Base-by-base conservation (phyloP, 2,113 vertebrate species). In the Osmerus eperlanus region DNA sequence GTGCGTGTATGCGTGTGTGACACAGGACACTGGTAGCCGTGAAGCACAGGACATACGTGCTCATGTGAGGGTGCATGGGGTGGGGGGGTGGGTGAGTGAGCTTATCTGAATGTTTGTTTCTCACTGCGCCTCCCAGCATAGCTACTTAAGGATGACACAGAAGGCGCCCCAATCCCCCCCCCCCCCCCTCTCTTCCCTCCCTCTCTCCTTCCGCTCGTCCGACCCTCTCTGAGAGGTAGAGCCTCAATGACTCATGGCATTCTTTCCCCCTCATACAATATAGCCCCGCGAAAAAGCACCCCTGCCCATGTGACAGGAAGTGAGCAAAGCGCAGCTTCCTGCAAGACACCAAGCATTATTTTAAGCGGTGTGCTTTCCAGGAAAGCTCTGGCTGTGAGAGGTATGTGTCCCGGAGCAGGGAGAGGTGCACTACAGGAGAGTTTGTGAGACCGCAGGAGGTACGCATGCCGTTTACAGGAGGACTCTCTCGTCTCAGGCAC, bases 21-120 rank as follows among this genome's bases (percentile, higher is more conserved):
- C 55, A 76, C 74, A 67, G 60, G 54, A 61, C 52, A 32, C 53
- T 56, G 19, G 47, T 28, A 14, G 29, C 53, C 62, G 3, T 16
- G 25, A 16, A 28, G 19, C 32, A 36, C 36, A 63, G 67, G 47
- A 29, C 66, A 62, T 78, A 71, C 64, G 75, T 77, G 78, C 69
- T 28, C n/a, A 21, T 62, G 19, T 12, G 23, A 19, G 58, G 58
- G 56, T 32, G 29, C 18, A 2, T n/a, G 19, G 70, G 51, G 5
- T 15, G 25, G 52, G 67, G 61, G 29, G 62, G 58, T n/a, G 36
- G 60, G 60, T n/a, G 52, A 25, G 55, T 25, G 72, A 16, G 60
- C 41, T n/a, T 55, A 36, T 67, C 52, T 60, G 58, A 28, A 51
- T 19, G 64, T 12, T 12, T 14, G n/a, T 36, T 18, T 11, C 6